Base-by-base conservation (phyloP, 1,140 invertebrate species). In the Sarcophaga peregrina region DNA sequence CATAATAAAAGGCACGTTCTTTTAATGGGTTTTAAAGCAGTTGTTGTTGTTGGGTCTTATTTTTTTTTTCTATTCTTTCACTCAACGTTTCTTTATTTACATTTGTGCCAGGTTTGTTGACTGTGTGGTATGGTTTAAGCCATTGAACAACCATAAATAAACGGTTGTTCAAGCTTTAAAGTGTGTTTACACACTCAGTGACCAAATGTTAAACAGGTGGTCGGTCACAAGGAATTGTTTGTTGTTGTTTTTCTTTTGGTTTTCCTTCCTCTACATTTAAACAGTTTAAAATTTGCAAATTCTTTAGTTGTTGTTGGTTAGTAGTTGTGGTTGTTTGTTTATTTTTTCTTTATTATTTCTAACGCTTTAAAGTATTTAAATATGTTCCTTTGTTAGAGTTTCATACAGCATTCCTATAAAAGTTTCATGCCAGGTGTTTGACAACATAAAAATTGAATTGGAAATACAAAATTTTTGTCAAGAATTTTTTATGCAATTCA, bases 1-100 rank as follows among this genome's bases (percentile, higher is more conserved):
- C 46, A 47, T 76, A 76, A 76, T 76, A 47, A 76, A 76, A 76
- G 74, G 74, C 74, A 76, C 74, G 74, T 76, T 76, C 74, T 76
- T 47, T 76, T 48, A 76, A 48, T 47, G 74, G 46, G 8, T 72
- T 76, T 76, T 76, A 47, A 47, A 45, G 37, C 46, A 15, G 13
- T 45, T 46, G 73, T 46, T 46, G 37, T 75, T 73, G 17, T 62
- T 25, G 17, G 20, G 17, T 25, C 17, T 72, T n/a, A n/a, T n/a
- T n/a, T 11, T 72, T 9, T 72, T 25, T 20, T 25, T 11, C 3
- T 8, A 9, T 72, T 7, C 62, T 7, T 72, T 72, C 25, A 37
- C 25, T 37, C 25, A 37, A 37, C 25, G 25, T 25, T 25, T 72
- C 62, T 13, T 74, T 74, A 45, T 74, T 74, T 37, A 45, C 11